Evolutionary conservation across 2,113 vertebrate species (phyloP), one percentile per base, ranked within the genome.

Genomic region (Gadus macrocephalus): DNA sequence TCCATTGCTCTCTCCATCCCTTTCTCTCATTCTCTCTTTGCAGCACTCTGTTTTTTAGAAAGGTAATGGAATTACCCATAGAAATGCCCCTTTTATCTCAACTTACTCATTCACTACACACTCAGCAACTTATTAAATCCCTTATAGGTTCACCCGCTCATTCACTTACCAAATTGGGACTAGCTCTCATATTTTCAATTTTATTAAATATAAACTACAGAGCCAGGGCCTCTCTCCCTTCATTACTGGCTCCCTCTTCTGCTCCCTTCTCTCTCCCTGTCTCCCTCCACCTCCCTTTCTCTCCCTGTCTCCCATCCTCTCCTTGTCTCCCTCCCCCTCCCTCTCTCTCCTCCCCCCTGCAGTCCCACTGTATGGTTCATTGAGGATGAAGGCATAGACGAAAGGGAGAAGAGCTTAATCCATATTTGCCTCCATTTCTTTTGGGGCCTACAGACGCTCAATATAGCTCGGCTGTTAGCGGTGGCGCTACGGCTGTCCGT

Each of bases 401-500:
- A 78, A 76, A 76, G 81, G 79, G 77, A 80, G 81, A 78, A 79
- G 79, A 83, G 75, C 85, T 66, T 76, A 78, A 84, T 77, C 82
- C 79, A 82, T 81, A 81, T 81, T 85, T 85, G 80, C 80, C 72
- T 77, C 67, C 9, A 55, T 67, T 71, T 72, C 75, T 72, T 78
- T 68, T 72, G 83, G 78, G 82, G 85, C 81, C 84, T 85, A 78
- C 65, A 49, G 62, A 72, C 56, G 76, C 86, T 80, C 66, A 0
- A 65, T 72, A 67, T 75, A 79, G 83, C 73, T 66, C 75, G 80
- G 85, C 86, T 89, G 86, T 86, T 86, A 86, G 78, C 78, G 86
- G 81, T 81, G 86, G 86, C 85, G 85, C 82, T 81, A 74, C 56
- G 75, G 77, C 80, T 86, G 87, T 90, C 84, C 82, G 85, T 85